Evolutionary conservation across 2,797 vertebrate species (phyloP), one percentile per base, ranked within the genome.

Genomic region (Pelodytes ibericus): DNA sequence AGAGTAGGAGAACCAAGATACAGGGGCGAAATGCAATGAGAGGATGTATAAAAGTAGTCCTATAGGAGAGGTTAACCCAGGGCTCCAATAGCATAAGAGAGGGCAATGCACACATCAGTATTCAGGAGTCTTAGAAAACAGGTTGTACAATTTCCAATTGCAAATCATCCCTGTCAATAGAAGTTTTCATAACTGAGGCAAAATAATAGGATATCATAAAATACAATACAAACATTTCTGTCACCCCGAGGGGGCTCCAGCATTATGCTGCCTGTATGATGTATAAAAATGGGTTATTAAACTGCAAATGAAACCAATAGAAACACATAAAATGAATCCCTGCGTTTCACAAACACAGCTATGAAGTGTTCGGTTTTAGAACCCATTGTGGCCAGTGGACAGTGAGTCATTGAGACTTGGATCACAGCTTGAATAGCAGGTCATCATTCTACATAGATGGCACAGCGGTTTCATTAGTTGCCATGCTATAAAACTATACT

Each of bases 381-480:
- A 59, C 7, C 8, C 44, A 26, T 3, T 72, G 39, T 71, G 33
- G 60, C 49, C 68, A 47, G 36, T 8, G 36, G 68, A 65, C 60
- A 49, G 53, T 72, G 41, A 60, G 56, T 71, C 61, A 58, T 49
- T n/a, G 13, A 56, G 30, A 61, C 60, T n/a, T 27, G 13, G 29
- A 13, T 30, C 41, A 70, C 62, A 70, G 31, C 59, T 6, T 26
- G 63, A 51, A 33, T 63, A 71, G 67, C 60, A 31, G 51, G 61
- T 72, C 26, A 68, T 51, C 68, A 22, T 41, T 71, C 33, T 56
- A 71, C 67, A 56, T 71, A 58, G 49, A 71, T 63, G 20, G 49
- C 36, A 30, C 58, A 64, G 59, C 47, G 36, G 68, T 71, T 77
- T 77, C 47, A 77, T 65, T 63, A 67, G 69, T 57, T 39, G 33